Conservation (phyloP, 2,113 vertebrate genomes). For the Pituophis catenifer region DNA sequence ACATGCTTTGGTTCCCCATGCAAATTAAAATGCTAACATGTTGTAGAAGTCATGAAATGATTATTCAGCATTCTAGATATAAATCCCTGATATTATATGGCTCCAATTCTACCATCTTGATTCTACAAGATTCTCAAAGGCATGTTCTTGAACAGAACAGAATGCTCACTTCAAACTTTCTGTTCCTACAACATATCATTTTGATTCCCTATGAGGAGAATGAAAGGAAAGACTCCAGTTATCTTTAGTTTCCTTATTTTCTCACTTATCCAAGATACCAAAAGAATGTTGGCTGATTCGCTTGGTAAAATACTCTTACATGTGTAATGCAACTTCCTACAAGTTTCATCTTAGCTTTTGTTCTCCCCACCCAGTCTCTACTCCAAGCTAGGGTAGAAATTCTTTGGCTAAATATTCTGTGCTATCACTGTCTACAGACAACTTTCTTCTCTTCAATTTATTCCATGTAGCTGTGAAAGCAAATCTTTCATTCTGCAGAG, state of each 20-base stretch:
- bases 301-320: neutral
- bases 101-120: neutral
- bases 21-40: neutral
- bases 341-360: neutral
- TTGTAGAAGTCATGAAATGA: neutral
- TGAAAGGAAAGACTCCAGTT: neutral
- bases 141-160: neutral
- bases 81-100: neutral
- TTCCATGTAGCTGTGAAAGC: neutral
- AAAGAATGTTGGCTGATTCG: neutral
- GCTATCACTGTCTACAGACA: neutral
- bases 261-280: neutral
- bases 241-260: neutral
- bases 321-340: neutral
- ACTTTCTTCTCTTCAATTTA: neutral
- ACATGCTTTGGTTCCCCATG: neutral
- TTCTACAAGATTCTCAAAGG: neutral
- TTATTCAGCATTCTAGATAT: neutral
- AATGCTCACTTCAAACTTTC: neutral
- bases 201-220: neutral
- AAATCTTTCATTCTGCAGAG: neutral
- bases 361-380: neutral
- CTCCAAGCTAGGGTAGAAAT: neutral
- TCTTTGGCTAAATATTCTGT: neutral
- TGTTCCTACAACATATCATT: neutral